These are phyloP conservation scores for Dione juno DNA, from an alignment of 2,888 invertebrate genomes.

Conservation along the genomic window DNA sequence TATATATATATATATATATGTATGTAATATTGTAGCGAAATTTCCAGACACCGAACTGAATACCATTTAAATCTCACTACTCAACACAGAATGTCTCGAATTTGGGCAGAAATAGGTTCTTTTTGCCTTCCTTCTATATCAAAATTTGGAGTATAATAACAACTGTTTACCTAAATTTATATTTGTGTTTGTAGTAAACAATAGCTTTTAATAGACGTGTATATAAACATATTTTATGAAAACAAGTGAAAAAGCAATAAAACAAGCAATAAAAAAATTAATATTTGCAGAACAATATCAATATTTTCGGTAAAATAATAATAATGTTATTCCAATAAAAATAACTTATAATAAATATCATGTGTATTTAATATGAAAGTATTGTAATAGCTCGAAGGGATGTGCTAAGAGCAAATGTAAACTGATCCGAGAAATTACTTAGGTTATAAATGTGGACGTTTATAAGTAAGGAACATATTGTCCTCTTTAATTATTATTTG, in stretches of 20 bases:
- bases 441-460: not conserved
- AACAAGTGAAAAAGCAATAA: not conserved
- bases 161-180: too few relatives aligned
- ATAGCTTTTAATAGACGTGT: too few relatives aligned
- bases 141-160: too few relatives aligned
- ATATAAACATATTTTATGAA: not conserved
- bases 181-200: too few relatives aligned
- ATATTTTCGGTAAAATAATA: not conserved
- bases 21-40: too few relatives aligned
- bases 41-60: too few relatives aligned
- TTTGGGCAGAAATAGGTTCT: too few relatives aligned
- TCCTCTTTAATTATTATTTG: not conserved
- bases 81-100: too few relatives aligned
- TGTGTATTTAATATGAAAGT: constrained; percentile 13
- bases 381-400: constrained; percentile 15
- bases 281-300: not conserved
- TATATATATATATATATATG: too few relatives aligned
- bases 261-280: not conserved
- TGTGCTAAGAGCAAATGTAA: constrained; percentile 23
- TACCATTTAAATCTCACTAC: too few relatives aligned
- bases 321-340: not conserved
- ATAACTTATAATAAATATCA: not conserved
- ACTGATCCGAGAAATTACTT: constrained; percentile 14
- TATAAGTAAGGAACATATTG: constrained; percentile 3
- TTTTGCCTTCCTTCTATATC: too few relatives aligned